Evolutionary conservation across 2,888 invertebrate genomes (phyloP).

Genomic region (Lottia gigantea): DNA sequence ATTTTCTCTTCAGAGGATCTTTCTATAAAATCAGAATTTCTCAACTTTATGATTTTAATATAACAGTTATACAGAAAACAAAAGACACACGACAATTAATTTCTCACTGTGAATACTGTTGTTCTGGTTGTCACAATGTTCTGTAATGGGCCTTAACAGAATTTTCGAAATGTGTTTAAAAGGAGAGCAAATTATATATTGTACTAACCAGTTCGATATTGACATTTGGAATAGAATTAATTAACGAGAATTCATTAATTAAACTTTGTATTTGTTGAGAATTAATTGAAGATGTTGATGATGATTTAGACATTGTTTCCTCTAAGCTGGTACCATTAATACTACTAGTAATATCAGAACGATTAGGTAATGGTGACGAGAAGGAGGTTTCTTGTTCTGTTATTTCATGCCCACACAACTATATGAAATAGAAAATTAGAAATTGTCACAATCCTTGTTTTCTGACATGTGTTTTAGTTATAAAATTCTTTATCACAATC

Average conservation of each 20-base stretch:
- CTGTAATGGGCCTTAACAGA: too few relatives aligned
- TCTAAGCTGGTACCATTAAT: neutral
- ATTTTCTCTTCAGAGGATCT: slow-evolving; percentile 74
- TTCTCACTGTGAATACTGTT: too few relatives aligned
- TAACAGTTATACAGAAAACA: too few relatives aligned
- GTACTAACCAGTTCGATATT: slow-evolving; percentile 70
- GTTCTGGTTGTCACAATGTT: too few relatives aligned
- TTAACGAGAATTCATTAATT: slow-evolving; percentile 81
- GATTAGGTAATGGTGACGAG: too few relatives aligned
- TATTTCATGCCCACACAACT: slow-evolving; percentile 54
- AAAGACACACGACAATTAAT: too few relatives aligned
- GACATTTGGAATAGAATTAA: slow-evolving; percentile 81
- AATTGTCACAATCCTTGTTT: too few relatives aligned
- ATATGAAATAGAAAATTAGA: slow-evolving; percentile 14
- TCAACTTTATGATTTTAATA: too few relatives aligned
- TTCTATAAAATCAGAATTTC: slow-evolving; percentile 64
- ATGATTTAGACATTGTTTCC: slow-evolving; percentile 26
- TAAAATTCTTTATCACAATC: too few relatives aligned
- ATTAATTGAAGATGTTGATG: slow-evolving; percentile 23
- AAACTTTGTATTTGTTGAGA: slow-evolving; percentile 72
- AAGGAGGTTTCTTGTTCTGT: slow-evolving; percentile 18
- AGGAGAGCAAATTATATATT: neutral
- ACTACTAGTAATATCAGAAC: too few relatives aligned
- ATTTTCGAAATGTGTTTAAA: too few relatives aligned
- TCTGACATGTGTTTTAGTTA: too few relatives aligned